Base-by-base conservation (phyloP, 1,140 invertebrate genomes). In the Nasonia vitripennis region DNA sequence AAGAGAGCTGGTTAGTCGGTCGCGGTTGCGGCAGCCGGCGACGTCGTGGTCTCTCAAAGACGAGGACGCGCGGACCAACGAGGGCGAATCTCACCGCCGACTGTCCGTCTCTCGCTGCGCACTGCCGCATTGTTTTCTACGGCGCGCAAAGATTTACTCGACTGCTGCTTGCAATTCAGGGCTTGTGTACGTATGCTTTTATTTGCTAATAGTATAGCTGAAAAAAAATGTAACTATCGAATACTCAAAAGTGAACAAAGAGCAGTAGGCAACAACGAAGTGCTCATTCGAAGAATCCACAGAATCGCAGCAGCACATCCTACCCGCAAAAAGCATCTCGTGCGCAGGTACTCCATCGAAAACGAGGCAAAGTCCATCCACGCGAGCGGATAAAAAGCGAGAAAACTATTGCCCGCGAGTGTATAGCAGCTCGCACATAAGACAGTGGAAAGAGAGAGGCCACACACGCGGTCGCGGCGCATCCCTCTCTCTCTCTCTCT, bases 381-480 rank as follows among this genome's bases (percentile, higher is more conserved):
- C 37, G 3, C 71, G 17, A 74, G 1, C 51, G 23, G 77, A 34
- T 78, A 62, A 68, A 79, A 80, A 7, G 20, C 17, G 45, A 45
- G 73, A 20, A 62, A 14, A 62, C 55, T 20, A 62, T 62, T 62
- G 20, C 14, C 48, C 48, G 37, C 48, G 48, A 10, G 45, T 11
- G 9, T 11, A 48, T 12, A 48, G 9, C 45, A 37, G 34, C 34
- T 37, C 55, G 55, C 55, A 62, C 17, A 62, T 62, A 20, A n/a
- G 55, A 62, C 17, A 62, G 20, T n/a, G 23, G 55, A 41, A 41
- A 41, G 31, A 83, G 34, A 31, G 41, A 79, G 89, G 87, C 89
- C 89, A 89, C 89, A 89, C 89, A 89, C 89, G 86, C 87, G 87
- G 87, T 14, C 68, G 78, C 73, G 84, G 86, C 81, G 86, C 83